Conservation (phyloP, 2,888 invertebrate genomes). For the Monoplex corrugatus region DNA sequence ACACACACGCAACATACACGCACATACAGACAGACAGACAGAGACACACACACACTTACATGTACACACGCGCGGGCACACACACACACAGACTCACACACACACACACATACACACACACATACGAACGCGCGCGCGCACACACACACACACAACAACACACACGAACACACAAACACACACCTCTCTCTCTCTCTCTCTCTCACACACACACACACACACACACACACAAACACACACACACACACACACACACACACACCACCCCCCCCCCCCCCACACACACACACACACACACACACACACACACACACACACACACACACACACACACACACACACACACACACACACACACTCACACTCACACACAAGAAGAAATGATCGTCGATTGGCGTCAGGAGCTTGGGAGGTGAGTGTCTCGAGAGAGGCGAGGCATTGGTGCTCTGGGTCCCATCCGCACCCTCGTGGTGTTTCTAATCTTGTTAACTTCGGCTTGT, state of each 20-base stretch:
- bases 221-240: slow-evolving; percentile 5
- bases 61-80: too few species aligned
- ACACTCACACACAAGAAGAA: neutral
- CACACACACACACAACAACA: slow-evolving; percentile 32
- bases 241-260: too few species aligned
- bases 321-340: neutral
- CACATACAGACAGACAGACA: neutral
- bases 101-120: neutral
- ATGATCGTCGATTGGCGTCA: too few species aligned
- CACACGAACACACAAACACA: slow-evolving; percentile 4
- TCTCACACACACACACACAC: slow-evolving; percentile 10
- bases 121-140: neutral
- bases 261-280: too few species aligned
- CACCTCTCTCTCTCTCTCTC: neutral
- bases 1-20: neutral
- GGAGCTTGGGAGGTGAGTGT: too few species aligned
- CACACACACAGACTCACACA: neutral
- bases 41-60: too few species aligned
- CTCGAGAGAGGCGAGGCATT: too few species aligned
- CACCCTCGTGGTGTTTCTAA: too few species aligned
- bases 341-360: slow-evolving; percentile 5
- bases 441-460: too few species aligned
- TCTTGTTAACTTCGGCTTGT: too few species aligned
- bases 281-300: too few species aligned
- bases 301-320: too few species aligned